Base-by-base conservation (phyloP, 2,113 vertebrate species). In the Gobius niger region DNA sequence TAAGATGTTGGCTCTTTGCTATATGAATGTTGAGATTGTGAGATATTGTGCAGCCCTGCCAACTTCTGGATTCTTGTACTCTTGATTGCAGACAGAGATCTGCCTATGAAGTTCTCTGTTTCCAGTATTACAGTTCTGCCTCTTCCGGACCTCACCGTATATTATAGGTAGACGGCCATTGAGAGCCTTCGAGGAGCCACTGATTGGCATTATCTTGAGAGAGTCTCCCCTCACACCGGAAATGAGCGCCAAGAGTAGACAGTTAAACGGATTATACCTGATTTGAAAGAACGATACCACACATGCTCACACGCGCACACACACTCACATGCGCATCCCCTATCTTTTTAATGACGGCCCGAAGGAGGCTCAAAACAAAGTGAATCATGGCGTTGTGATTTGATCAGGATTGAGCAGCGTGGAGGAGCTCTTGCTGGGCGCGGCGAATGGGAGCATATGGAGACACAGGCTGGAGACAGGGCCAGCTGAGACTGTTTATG, bases 401-500 rank as follows among this genome's bases (percentile, higher is more conserved):
- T 71, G 78, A 88, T 87, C 62, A 83, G 66, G 73, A 77, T 51
- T 72, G 80, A 83, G 76, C 84, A 80, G 84, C 64, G 67, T 81
- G 79, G 73, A 50, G 46, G 65, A 19, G 44, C 53, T 70, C 75
- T 76, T 12, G 46, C 78, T 68, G 82, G 72, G 72, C 79, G 61
- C 54, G 67, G 67, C 65, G 71, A 88, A 44, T 34, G 70, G 59
- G 24, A 83, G 47, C 84, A 81, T 87, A 87, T 79, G 87, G 84
- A 70, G 72, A 72, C 70, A 53, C 69, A 56, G 54, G 11, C 56
- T 7, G 34, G 14, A 14, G 13, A 34, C 13, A 5, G 57, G 40
- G 75, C 78, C 87, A 88, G 83, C 77, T 88, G 83, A 80, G 81
- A 68, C 85, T 77, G 65, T 74, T 85, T 67, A 64, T 60, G 59